Base-by-base conservation (phyloP, 2,888 invertebrate genomes). In the Oscheius sp. region DNA sequence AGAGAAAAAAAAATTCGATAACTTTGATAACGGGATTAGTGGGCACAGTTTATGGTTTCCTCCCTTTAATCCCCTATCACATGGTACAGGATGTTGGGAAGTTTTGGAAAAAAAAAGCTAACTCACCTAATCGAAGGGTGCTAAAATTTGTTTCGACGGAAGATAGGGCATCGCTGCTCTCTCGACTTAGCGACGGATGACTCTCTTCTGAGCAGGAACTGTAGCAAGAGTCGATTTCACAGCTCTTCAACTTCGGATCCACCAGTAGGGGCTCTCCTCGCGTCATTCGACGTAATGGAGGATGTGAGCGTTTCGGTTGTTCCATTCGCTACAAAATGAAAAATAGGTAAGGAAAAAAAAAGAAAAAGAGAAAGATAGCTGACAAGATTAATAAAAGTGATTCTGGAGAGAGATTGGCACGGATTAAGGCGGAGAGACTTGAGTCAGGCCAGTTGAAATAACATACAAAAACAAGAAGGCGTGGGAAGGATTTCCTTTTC, bases 121-220 rank as follows among this genome's bases (percentile, higher is more conserved):
- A 41, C 65, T 41, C 24, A 65, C 65, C 56, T 22, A 64, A 32
- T n/a, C 56, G 38, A 8, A 56, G 30, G 14, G 28, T 65, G 44
- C 41, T 22, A 4, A 65, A 14, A 17, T 12, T 17, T 1, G 38
- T 22, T 28, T 32, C 45, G 2, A 41, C 38, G 2, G 28, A 17
- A 30, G 38, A 20, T 8, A 70, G 54, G 30, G 76, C 72, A 61
- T 80, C 82, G 67, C 74, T 75, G 44, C 77, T 72, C 54, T 83
- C 81, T 12, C 83, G 74, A 30, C 77, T 77, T 41, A 83, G 64
- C 6, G 78, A 74, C 9, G 79, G 66, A 70, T 82, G 82, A 2
- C 78, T 77, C 22, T 80, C 80, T 22, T 82, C 82, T 54, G 77
- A 77, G 68, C 79, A 77, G 9, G 76, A 77, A 50, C 79, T 78